Conservation (phyloP, 2,797 vertebrate species). For the Sarcoramphus papa region DNA sequence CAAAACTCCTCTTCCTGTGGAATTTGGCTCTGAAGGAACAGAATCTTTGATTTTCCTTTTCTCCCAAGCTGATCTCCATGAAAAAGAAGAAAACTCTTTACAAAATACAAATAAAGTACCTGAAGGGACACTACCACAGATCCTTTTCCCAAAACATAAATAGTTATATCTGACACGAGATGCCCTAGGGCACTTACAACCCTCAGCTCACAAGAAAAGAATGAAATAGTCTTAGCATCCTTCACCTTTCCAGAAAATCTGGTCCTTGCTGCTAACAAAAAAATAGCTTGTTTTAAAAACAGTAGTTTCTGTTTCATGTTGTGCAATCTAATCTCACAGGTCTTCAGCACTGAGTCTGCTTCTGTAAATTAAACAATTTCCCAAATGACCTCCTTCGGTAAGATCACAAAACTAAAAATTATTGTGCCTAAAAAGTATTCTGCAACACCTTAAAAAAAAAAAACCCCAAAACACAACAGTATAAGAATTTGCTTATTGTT, state of each 20-base stretch:
- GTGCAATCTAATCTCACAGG: background rate
- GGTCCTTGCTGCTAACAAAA: background rate
- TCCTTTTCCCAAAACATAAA: background rate
- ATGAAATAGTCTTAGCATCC: background rate
- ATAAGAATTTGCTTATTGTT: background rate
- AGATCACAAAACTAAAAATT: background rate
- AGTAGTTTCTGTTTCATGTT: background rate
- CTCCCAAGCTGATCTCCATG: background rate
- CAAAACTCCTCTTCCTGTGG: background rate
- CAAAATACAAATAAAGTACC: background rate
- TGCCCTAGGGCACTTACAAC: background rate
- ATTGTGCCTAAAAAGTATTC: background rate
- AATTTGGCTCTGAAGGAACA: background rate
- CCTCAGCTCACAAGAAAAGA: constrained; percentile 12
- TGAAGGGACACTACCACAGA: background rate
- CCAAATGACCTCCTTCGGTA: background rate
- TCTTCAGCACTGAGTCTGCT: background rate
- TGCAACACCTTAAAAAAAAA: background rate
- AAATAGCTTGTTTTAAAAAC: background rate
- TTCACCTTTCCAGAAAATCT: constrained; percentile 58
- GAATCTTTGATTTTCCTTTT: background rate
- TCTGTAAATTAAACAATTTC: background rate
- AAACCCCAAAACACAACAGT: background rate
- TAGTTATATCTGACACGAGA: background rate
- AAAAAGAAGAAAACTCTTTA: background rate